Base-by-base conservation (phyloP, 1,140 invertebrate species). In the Eriocheir sinensis region DNA sequence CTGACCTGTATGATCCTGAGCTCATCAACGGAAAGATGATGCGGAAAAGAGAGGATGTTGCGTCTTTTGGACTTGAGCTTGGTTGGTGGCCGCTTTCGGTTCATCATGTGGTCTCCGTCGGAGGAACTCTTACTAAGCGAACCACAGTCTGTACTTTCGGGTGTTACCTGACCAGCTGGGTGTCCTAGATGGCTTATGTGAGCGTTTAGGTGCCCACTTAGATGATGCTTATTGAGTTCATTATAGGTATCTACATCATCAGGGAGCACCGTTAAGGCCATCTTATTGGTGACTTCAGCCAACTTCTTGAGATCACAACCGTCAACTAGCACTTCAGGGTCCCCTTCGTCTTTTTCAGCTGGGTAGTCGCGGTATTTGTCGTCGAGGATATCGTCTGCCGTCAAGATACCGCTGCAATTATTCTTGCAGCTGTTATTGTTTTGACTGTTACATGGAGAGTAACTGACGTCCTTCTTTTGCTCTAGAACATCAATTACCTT, bases 1-100 rank as follows among this genome's bases (percentile, higher is more conserved):
- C 96, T 96, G 86, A 98, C 98, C 96, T 98, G 98, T 90, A 98
- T 96, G 30, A 97, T 97, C 81, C 97, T 96, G 40, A 98, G 96
- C 96, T 98, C 98, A 95, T 98, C 97, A 36, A 98, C 97, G 96
- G 97, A 98, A 48, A 98, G 97, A 96, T 98, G 97, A 96, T 98
- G 97, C 92, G 97, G 97, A 97, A 96, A 96, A 83, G 96, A 96
- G 9, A 97, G 96, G 89, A 97, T 97, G 93, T 97, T 97, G n/a
- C 97, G 90, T 60, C 97, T 95, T 41, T 97, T 96, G 6, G 96
- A 97, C 95, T 97, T 97, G 38, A 97, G 95, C 95, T 97, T 97
- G 2, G 96, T 96, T 0, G 96, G 96, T 12, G 96, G 96, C 83
- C 96, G 95, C 93, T 96, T 96, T 8, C 96, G 91, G 41, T 95